These are phyloP conservation scores for Nylanderia fulva DNA, from an alignment of 1,140 invertebrate genomes.

Conservation along the genomic window DNA sequence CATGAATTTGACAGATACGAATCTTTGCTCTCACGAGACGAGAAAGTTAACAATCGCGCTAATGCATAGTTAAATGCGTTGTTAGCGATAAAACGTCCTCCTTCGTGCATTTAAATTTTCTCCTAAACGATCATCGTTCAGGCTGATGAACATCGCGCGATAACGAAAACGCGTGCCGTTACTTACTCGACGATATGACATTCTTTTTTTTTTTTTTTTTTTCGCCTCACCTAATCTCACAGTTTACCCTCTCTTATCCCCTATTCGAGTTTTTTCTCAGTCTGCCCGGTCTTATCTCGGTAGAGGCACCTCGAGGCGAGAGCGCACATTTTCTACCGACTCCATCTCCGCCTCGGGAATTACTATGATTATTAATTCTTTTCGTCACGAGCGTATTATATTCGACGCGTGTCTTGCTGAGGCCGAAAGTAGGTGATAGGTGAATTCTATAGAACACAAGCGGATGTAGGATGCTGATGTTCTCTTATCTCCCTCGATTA, in stretches of 20 bases:
- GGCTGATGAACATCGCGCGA: conserved; percentile 55
- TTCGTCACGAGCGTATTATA: background rate
- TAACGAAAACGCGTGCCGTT: conserved; percentile 54
- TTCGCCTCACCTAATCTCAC: background rate
- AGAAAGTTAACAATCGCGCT: conserved; percentile 63
- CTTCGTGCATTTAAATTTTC: conserved; percentile 64
- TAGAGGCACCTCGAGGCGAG: background rate
- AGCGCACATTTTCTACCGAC: background rate
- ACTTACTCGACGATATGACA: conserved; percentile 54
- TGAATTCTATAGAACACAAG: background rate
- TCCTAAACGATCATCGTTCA: conserved; percentile 60
- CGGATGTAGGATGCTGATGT: conserved; percentile 20
- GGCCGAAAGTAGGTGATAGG: conserved; percentile 43
- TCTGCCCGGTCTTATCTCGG: conserved; percentile 18
- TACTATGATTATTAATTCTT: conserved; percentile 24
- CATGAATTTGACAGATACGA: conserved; percentile 37
- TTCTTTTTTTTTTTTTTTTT: conserved; percentile 59
- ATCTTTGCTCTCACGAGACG: conserved; percentile 58
- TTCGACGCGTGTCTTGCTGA: conserved; percentile 16
- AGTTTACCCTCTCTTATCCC: background rate
- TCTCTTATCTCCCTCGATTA: conserved; percentile 40
- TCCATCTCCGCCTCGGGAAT: background rate
- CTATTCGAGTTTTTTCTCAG: conserved; percentile 2
- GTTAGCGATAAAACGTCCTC: conserved; percentile 55
- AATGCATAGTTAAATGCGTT: conserved; percentile 70